phyloP scores from a whole-genome alignment of 2,888 invertebrate genomes.

The Caenorhabditis sp. region DNA sequence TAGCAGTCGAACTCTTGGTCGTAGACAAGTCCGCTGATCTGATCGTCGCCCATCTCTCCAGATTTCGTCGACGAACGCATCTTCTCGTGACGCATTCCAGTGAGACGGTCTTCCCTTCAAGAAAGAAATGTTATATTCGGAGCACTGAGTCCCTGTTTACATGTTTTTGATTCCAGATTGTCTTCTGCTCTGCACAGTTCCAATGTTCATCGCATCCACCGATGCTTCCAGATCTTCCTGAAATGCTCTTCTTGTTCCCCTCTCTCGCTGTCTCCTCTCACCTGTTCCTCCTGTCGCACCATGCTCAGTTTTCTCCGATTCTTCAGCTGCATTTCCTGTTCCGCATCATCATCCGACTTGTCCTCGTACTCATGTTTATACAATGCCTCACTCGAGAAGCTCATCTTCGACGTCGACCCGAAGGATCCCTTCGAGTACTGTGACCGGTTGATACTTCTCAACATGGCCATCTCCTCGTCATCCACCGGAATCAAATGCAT shows the following conservation, averaged over 20 bases:
- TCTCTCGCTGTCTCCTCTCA: no score
- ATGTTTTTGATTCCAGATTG: conserved; percentile 39
- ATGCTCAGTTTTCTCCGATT: conserved; percentile 52
- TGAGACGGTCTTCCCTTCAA: conserved; percentile 66
- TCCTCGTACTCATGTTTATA: conserved; percentile 65
- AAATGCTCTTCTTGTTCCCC: no score
- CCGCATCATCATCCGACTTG: conserved; percentile 46
- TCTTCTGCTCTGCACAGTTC: conserved; percentile 18
- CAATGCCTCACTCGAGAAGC: conserved; percentile 42
- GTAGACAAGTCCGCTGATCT: conserved; percentile 66
- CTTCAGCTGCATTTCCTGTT: conserved; percentile 11
- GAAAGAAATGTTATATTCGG: background rate
- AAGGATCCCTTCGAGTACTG: conserved; percentile 47
- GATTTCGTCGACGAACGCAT: conserved; percentile 55
- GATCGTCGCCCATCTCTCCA: conserved; percentile 45
- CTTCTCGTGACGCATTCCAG: conserved; percentile 68
- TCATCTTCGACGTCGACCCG: conserved; percentile 9
- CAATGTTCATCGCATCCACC: conserved; percentile 21
- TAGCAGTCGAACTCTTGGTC: conserved; percentile 73
- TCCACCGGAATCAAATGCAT: conserved; percentile 56
- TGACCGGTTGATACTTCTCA: conserved; percentile 64
- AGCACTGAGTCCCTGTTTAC: background rate
- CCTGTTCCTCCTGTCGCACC: conserved; percentile 59
- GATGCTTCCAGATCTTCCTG: conserved; percentile 34
- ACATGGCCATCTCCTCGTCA: conserved; percentile 62